A percentile compares a stretch with the other conserved stretches of the same genome.
These are phyloP conservation scores for Phenacoccus solenopsis DNA, from an alignment of 1,140 invertebrate genomes.

Conservation along the genomic window DNA sequence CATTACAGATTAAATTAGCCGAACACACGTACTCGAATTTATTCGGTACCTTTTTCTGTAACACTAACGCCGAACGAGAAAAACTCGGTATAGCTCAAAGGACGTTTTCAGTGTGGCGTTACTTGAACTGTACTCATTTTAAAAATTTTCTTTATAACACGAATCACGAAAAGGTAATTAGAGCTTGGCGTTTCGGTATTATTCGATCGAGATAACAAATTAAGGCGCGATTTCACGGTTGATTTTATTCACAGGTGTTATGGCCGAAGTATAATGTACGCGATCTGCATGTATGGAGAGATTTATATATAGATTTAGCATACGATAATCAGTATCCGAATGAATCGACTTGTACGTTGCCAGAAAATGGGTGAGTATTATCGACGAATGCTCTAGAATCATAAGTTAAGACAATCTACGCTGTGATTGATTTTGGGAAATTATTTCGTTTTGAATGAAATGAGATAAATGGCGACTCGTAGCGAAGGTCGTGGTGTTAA, in stretches of 20 bases:
- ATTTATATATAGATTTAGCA: constrained; percentile 53
- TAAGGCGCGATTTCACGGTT: too few relatives aligned
- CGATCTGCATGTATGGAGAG: constrained; percentile 68
- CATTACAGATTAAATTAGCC: constrained; percentile 75
- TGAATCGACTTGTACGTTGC: neutral
- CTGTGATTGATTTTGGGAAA: too few relatives aligned
- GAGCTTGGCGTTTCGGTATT: too few relatives aligned
- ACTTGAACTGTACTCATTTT: constrained; percentile 58
- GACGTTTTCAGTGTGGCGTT: constrained; percentile 78
- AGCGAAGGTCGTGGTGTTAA: too few relatives aligned
- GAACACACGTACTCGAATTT: constrained; percentile 91
- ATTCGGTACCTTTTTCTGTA: constrained; percentile 94
- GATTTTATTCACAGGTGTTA: constrained; percentile 50
- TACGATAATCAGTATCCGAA: neutral
- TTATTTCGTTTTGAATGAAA: too few relatives aligned
- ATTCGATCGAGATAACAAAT: too few relatives aligned
- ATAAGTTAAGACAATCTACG: too few relatives aligned
- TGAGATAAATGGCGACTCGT: too few relatives aligned
- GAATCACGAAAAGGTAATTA: constrained; percentile 37
- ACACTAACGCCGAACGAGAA: constrained; percentile 63
- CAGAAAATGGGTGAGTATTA: neutral
- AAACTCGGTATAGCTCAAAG: constrained; percentile 49
- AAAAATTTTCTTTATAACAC: constrained; percentile 72
- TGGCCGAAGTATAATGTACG: constrained; percentile 74
- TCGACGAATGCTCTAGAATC: too few relatives aligned